Base-by-base conservation (phyloP, 2,113 vertebrate species). In the Ramphastos sulfuratus region DNA sequence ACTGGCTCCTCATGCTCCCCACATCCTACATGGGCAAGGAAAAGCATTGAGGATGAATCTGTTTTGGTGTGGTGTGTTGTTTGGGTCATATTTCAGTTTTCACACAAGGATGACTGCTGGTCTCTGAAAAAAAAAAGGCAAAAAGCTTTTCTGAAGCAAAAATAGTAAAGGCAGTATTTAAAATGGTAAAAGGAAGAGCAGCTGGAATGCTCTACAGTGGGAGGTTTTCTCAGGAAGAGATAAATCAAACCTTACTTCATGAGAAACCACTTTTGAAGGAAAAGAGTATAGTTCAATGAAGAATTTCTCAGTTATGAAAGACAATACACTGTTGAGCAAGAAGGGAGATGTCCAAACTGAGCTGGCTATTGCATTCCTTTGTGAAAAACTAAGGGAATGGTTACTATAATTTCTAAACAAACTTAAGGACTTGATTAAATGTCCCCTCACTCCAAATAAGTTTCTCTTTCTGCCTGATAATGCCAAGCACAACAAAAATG, bases 371-470 rank as follows among this genome's bases (percentile, higher is more conserved):
- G 75, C 55, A 58, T 65, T 93, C 67, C 58, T 82, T 96, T 84
- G 84, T 44, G 81, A 42, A 91, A 91, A 95, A 91, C 82, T 10
- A 89, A 44, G 84, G 85, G 90, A 90, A 86, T 78, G 85, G 80
- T 90, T 85, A 82, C 76, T 87, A 55, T 42, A 87, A 77, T 64
- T 80, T 84, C 87, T 91, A 94, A 93, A 96, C 92, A 92, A 95
- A 96, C 96, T 95, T 82, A 94, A 52, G 64, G 70, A n/a, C 64
- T 88, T 82, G 94, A 96, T 92, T 96, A 97, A 95, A 83, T 72
- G 78, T 84, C 84, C 90, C 67, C 54, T 95, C 85, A 85, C 86
- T 96, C 85, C 74, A 83, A 87, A 93, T 94, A 84, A 96, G 74
- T 92, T 94, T 96, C 74, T 96, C 80, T 92, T 83, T 94, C 90